Conservation (phyloP, 2,113 vertebrate species). For the Opisthocomus hoazin region DNA sequence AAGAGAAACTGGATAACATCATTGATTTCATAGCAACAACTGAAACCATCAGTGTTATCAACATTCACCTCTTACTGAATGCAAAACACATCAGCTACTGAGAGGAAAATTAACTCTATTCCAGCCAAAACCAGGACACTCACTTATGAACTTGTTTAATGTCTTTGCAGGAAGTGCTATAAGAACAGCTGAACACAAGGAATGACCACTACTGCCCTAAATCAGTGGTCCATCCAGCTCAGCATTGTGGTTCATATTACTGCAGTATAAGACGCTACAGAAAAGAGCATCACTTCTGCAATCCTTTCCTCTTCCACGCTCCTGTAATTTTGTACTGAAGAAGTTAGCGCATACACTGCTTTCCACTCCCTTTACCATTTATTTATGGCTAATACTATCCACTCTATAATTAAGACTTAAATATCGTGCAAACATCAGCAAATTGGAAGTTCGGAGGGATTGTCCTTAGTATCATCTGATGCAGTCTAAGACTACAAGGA, state of each 20-base stretch:
- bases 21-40: too few species aligned
- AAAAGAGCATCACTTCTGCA: background rate
- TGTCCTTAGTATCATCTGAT: background rate
- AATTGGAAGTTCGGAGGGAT: background rate
- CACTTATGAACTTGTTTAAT: background rate
- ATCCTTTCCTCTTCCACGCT: background rate
- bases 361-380: background rate
- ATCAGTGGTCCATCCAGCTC: background rate
- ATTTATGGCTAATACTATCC: background rate
- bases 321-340: background rate
- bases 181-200: background rate
- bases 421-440: background rate
- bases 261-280: background rate
- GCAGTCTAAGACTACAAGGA: background rate
- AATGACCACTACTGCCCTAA: background rate
- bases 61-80: too few species aligned
- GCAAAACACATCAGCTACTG: too few species aligned
- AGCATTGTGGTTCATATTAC: background rate
- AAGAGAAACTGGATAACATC: too few species aligned
- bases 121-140: too few species aligned
- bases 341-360: background rate
- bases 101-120: too few species aligned
- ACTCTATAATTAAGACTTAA: background rate
- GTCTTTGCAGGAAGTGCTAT: background rate
- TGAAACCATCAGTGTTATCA: too few species aligned